A percentile compares a stretch with the other conserved stretches of the same genome.
These are phyloP conservation scores for Piaya cayana DNA, from an alignment of 2,113 vertebrate species.

Conservation along the genomic window DNA sequence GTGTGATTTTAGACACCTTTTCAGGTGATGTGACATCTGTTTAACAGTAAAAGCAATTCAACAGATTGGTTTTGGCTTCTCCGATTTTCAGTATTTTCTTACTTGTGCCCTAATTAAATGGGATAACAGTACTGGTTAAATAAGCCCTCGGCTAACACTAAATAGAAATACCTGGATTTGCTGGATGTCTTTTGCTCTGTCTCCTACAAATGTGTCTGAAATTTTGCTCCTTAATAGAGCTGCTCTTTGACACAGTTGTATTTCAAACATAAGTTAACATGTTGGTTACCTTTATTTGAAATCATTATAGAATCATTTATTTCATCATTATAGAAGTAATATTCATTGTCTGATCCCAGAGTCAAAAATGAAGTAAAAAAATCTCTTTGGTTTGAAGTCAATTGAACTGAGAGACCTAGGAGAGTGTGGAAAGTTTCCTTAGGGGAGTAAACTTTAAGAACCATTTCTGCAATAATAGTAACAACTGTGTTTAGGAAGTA, in stretches of 20 bases:
- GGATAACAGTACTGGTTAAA: neutral
- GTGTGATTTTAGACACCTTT: neutral
- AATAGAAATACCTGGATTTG: neutral
- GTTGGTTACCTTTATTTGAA: neutral
- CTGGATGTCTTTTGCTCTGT: neutral
- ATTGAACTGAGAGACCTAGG: neutral
- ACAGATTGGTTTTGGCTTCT: neutral
- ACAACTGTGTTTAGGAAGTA: neutral
- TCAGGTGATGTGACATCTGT: accelerated
- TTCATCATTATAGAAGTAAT: neutral
- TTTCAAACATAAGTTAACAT: neutral
- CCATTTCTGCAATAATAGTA: neutral
- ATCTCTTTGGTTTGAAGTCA: neutral
- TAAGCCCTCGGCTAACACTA: neutral
- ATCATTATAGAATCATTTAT: neutral
- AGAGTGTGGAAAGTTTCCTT: neutral
- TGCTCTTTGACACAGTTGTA: neutral
- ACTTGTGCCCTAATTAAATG: neutral
- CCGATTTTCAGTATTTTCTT: neutral
- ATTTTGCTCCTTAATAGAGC: neutral
- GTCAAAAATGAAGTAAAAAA: neutral
- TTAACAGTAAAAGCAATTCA: neutral
- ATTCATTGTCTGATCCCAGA: neutral
- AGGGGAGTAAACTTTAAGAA: neutral
- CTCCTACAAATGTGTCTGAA: neutral